These are phyloP conservation scores for Mystacides longicornis DNA, from an alignment of 2,888 invertebrate species.

Conservation along the genomic window DNA sequence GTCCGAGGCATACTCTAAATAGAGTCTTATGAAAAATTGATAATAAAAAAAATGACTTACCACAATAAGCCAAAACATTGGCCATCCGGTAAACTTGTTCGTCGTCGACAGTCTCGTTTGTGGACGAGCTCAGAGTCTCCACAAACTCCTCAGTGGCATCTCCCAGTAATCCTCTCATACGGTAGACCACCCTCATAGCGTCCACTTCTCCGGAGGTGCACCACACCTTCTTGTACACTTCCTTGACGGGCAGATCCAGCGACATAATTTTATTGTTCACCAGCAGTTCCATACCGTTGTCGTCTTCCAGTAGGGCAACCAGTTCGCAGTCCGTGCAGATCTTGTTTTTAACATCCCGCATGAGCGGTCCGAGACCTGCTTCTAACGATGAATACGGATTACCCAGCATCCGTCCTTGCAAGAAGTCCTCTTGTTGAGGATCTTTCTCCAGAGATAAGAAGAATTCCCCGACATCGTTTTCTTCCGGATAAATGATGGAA, in stretches of 20 bases:
- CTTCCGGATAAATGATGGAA: conserved; percentile 95
- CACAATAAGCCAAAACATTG: conserved; percentile 74
- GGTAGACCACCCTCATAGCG: conserved; percentile 94
- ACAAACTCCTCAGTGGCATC: conserved; percentile 99
- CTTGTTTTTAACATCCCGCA: conserved; percentile 99
- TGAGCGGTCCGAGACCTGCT: conserved; percentile 89
- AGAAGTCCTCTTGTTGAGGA: conserved; percentile 97
- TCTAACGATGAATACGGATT: conserved; percentile 96
- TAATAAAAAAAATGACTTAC: conserved; percentile 10
- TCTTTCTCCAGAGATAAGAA: conserved; percentile 95
- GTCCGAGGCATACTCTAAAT: no score
- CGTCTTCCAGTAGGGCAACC: conserved; percentile 95
- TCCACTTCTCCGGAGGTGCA: conserved; percentile 86
- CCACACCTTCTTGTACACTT: conserved; percentile 79
- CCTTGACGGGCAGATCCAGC: conserved; percentile 90
- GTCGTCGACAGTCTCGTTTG: conserved; percentile 82
- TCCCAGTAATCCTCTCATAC: conserved; percentile 94
- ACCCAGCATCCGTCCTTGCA: conserved; percentile 95
- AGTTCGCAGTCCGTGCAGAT: conserved; percentile 97
- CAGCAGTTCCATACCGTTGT: conserved; percentile 96
- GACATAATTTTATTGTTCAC: conserved; percentile 98
- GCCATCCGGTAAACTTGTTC: conserved; percentile 92
- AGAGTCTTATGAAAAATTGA: no score
- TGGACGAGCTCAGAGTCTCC: conserved; percentile 78
- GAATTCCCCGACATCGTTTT: conserved; percentile 95